These are phyloP conservation scores for Dendropsophus ebraccatus DNA, from an alignment of 2,113 vertebrate genomes.

Conservation along the genomic window DNA sequence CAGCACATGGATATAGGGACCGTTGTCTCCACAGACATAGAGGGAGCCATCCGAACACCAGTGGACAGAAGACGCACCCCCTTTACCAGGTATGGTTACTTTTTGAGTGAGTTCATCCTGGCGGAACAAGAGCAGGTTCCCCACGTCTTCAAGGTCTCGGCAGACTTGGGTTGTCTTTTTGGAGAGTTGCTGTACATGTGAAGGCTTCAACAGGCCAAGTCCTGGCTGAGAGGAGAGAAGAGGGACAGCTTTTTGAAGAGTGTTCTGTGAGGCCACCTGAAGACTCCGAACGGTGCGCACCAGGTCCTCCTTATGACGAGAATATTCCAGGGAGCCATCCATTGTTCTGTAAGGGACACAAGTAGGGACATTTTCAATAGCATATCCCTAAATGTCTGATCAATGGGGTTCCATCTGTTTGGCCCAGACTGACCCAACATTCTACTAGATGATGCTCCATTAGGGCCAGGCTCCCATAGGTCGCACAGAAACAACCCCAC, in stretches of 20 bases:
- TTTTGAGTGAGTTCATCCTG: conserved; percentile 61
- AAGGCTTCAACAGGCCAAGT: conserved; percentile 67
- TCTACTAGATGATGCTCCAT: no score
- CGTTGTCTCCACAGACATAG: conserved; percentile 64
- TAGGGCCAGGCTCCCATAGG: no score
- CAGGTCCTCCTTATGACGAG: conserved; percentile 68
- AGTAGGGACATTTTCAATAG: no score
- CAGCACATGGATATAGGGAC: conserved; percentile 64
- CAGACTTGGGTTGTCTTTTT: conserved; percentile 64
- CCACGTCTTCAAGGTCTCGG: conserved; percentile 65
- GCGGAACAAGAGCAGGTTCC: conserved; percentile 61
- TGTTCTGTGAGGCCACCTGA: conserved; percentile 63
- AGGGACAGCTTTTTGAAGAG: conserved; percentile 52
- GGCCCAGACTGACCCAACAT: no score
- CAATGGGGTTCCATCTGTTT: no score
- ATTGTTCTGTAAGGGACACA: conserved; percentile 56
- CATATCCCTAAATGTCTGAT: no score
- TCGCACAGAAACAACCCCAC: no score
- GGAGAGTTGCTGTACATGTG: conserved; percentile 67
- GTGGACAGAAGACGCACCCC: conserved; percentile 64
- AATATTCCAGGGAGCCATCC: conserved; percentile 64
- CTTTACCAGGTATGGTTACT: conserved; percentile 60
- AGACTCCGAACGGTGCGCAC: conserved; percentile 68
- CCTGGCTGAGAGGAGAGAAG: conserved; percentile 62
- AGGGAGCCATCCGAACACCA: conserved; percentile 66